Evolutionary conservation across 2,797 vertebrate species (phyloP), one percentile per base, ranked within the genome.

Genomic region (Gallirallus australis): DNA sequence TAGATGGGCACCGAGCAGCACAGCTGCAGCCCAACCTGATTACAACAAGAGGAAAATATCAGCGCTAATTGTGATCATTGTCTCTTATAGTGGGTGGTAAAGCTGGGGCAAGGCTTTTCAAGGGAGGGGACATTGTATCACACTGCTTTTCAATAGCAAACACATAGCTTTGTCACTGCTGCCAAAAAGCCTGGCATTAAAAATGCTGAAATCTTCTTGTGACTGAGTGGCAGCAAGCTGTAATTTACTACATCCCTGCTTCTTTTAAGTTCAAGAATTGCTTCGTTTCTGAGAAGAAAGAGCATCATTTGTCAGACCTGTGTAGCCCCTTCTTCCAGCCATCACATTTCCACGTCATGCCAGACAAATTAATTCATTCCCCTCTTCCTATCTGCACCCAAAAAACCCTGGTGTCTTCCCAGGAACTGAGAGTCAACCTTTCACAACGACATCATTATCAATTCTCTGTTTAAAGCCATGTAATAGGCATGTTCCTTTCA

Each of bases 221-320:
- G n/a, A 59, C 71, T 73, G 91, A 90, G 77, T 61, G 65, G 50
- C 82, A 94, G 53, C 78, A 91, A 80, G 68, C 83, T 85, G 73
- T 95, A 92, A 96, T 89, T 90, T 92, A 92, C 91, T 85, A 79
- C 70, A 63, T 85, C 90, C 53, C 50, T 90, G 86, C 68, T 94
- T 86, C 91, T 84, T 94, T 82, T 82, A 61, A 31, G 11, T 71
- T 80, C 83, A 94, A 80, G 85, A 93, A 94, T 61, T 64, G 31
- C 80, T 94, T 91, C 80, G 45, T 35, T 96, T 92, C 71, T 59
- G 71, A 92, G 80, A 89, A 87, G 53, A 93, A 93, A 95, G 33
- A 85, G 61, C 78, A 64, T 92, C 82, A 89, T 89, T 90, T 95
- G 45, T 75, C 81, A 87, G 90, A 45, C 33, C 70, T 14, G 1